Base-by-base conservation (phyloP, 2,888 invertebrate genomes). In the Sinopyrophorus schimmeli region DNA sequence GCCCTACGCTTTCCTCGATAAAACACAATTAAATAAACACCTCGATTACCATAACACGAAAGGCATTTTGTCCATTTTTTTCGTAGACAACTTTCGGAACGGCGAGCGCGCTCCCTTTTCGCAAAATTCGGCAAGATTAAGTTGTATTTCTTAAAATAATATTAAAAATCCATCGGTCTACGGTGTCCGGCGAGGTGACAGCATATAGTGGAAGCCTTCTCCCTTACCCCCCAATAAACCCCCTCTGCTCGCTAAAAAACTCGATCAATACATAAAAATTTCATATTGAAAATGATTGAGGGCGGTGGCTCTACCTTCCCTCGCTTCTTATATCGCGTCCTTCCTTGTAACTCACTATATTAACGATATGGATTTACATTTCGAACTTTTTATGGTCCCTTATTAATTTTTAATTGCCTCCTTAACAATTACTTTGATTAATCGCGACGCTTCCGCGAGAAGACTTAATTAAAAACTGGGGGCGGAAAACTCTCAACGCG, bases 201-300 rank as follows among this genome's bases (percentile, higher is more conserved):
- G 67, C 64, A 63, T 60, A 61, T 51, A 57, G 51, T 47, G 54
- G 54, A 41, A 44, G 31, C 56, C 40, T 57, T 53, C 48, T 46
- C 47, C 48, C 57, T 47, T 52, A 47, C 57, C 58, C 57, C 60
- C 63, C 68, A 67, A 68, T 68, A 68, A 68, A 65, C 65, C 68
- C 62, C 58, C 62, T 63, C 54, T 53, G 53, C 62, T 54, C 50
- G 59, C 64, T 63, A 74, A 73, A 73, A 73, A 73, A 72, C 71
- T 66, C 72, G 74, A 74, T 74, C 74, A 73, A 74, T 74, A 74
- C 73, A 74, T 74, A 74, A 74, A 74, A 74, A 74, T 74, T 74
- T 74, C 73, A 74, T 74, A 74, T 74, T 74, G 74, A 74, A 74
- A 74, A 74, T 74, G 73, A 74, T 73, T 72, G 73, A 72, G 70